phyloP scores from a whole-genome alignment of 2,797 vertebrate species.

The Eutrigla gurnardus region DNA sequence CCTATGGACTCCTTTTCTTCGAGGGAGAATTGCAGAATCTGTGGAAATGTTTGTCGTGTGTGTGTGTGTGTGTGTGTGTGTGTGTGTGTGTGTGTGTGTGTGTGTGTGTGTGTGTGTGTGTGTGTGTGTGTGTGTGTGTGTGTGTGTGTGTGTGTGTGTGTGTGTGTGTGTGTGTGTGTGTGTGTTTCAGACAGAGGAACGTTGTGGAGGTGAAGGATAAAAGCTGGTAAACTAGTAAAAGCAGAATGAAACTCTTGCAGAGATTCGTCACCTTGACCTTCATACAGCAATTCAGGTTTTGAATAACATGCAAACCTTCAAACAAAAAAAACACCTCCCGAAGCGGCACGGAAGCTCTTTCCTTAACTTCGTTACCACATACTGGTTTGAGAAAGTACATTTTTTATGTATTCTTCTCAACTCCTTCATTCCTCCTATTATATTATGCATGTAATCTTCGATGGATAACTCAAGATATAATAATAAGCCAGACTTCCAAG shows the following conservation, averaged over 20 bases:
- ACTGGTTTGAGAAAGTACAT: conserved; percentile 21
- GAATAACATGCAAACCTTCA: conserved; percentile 30
- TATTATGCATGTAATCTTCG: conserved; percentile 14
- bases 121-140: neutral
- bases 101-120: conserved; percentile 21
- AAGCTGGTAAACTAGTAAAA: conserved; percentile 32
- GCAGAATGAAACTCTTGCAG: conserved; percentile 24
- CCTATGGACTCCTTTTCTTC: conserved; percentile 28
- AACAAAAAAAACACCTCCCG: conserved; percentile 2
- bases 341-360: neutral
- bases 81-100: conserved; percentile 22
- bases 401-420: neutral
- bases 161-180: conserved; percentile 5
- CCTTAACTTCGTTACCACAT: conserved; percentile 15
- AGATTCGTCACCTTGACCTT: conserved; percentile 47
- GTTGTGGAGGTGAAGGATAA: conserved; percentile 15
- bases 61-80: conserved; percentile 2
- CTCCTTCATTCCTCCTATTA: conserved; percentile 2
- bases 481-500: conserved; percentile 30
- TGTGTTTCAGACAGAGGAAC: conserved; percentile 7
- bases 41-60: conserved; percentile 33
- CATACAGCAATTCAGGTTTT: conserved; percentile 23
- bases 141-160: conserved; percentile 4
- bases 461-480: conserved; percentile 18
- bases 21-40: conserved; percentile 29